Percentiles rank a stretch among this genome's conserved stretches.
Conservation (phyloP, 1,140 invertebrate genomes). For the Lepidurus apus region DNA sequence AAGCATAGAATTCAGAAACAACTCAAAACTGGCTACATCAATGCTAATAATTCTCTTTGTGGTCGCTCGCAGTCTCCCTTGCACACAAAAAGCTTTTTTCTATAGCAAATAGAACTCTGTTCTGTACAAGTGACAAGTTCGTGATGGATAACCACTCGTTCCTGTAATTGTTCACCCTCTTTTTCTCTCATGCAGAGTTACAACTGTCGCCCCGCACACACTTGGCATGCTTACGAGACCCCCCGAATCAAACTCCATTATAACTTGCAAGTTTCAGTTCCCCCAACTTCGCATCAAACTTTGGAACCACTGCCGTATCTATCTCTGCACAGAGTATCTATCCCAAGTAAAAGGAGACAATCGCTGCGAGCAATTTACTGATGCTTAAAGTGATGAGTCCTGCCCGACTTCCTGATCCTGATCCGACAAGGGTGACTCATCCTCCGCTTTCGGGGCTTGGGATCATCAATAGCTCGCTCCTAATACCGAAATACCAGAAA, state of each 20-base stretch:
- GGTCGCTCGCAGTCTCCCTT: background rate
- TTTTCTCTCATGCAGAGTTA: background rate
- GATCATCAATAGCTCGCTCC: no score
- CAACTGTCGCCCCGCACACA: background rate
- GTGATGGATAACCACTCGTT: slow-evolving; percentile 5
- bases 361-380: background rate
- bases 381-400: background rate
- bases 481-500: no score
- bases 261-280: background rate
- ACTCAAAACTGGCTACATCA: background rate
- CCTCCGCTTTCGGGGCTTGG: background rate
- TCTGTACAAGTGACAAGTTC: background rate
- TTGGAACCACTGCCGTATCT: background rate
- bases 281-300: background rate
- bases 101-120: background rate
- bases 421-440: background rate
- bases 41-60: slow-evolving; percentile 16
- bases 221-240: background rate
- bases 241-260: background rate
- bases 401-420: background rate
- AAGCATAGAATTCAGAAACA: background rate
- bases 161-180: slow-evolving; percentile 1
- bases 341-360: background rate
- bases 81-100: background rate
- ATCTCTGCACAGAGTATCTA: background rate